Evolutionary conservation across 2,888 invertebrate species (phyloP), one percentile per base, ranked within the genome.

Genomic region (Luperina testacea): DNA sequence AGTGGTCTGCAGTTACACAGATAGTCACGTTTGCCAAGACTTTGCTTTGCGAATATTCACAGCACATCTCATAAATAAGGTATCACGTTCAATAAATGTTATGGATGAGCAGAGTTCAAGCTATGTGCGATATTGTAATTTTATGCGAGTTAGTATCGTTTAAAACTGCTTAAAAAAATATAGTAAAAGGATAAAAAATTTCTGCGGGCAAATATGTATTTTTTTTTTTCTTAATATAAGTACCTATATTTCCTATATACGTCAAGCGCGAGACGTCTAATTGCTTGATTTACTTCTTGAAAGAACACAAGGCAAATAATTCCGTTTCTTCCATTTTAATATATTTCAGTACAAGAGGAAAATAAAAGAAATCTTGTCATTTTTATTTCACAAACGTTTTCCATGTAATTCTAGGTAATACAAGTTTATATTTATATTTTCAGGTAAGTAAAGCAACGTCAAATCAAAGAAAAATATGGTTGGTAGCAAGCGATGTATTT

Each of bases 11-110:
- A 72, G 72, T 63, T 42, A 63, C 71, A 77, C 75, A 76, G 71
- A 78, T 77, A 74, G 84, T 85, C 84, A 85, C 86, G 86, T 85
- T 79, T 86, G 68, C 72, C 74, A 83, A 86, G 86, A 75, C 83
- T 86, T 86, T 84, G 86, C 78, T 83, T 83, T 77, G 86, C 83
- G 79, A 77, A 85, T 79, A 85, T 85, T 86, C 83, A 69, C 79
- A 83, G 86, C 83, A 85, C 65, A 85, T 85, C 86, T 78, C 78
- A 86, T 86, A 85, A 86, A 84, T 84, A 84, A 86, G 65, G 83
- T 75, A 86, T 86, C 72, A 83, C 72, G 76, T 72, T 83, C 76
- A 86, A 86, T 86, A 79, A 82, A 85, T 77, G 74, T 82, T 72
- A 77, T 63, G 63, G 72, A 67, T 78, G 78, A 78, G 76, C 61